Conservation (phyloP, 2,888 invertebrate genomes). For the Pantelozetes paolii region DNA sequence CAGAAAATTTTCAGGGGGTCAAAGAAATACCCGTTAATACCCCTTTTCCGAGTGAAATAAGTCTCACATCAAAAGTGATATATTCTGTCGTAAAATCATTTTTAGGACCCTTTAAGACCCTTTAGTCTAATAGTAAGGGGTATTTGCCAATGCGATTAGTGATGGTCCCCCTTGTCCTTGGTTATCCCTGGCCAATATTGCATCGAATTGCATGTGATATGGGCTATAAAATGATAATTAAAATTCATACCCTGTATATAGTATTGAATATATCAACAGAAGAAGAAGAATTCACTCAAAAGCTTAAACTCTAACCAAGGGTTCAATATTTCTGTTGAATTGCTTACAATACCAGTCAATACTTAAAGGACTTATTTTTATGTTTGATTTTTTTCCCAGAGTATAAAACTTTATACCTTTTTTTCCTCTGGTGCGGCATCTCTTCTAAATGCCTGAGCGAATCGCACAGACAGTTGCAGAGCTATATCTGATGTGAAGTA, state of each 20-base stretch:
- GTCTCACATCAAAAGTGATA: background rate
- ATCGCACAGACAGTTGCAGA: background rate
- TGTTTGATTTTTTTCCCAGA: background rate
- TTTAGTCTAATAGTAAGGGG: too few species aligned
- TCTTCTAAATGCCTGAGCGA: background rate
- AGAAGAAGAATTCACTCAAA: background rate
- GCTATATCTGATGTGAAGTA: background rate
- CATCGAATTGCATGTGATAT: background rate
- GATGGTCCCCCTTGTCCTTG: too few species aligned
- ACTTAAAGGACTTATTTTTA: too few species aligned
- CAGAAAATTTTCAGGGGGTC: too few species aligned
- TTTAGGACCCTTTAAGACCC: too few species aligned
- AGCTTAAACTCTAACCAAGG: background rate
- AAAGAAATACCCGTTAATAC: too few species aligned
- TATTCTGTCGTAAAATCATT: too few species aligned
- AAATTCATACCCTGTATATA: background rate
- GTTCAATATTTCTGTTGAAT: background rate
- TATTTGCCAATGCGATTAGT: too few species aligned
- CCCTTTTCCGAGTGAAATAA: too few species aligned
- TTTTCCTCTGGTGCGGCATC: background rate
- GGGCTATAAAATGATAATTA: constrained; percentile 6
- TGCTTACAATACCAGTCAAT: background rate
- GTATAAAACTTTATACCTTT: background rate
- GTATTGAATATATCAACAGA: background rate
- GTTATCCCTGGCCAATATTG: too few species aligned